Base-by-base conservation (phyloP, 1,140 invertebrate species). In the Apolygus lucorum region DNA sequence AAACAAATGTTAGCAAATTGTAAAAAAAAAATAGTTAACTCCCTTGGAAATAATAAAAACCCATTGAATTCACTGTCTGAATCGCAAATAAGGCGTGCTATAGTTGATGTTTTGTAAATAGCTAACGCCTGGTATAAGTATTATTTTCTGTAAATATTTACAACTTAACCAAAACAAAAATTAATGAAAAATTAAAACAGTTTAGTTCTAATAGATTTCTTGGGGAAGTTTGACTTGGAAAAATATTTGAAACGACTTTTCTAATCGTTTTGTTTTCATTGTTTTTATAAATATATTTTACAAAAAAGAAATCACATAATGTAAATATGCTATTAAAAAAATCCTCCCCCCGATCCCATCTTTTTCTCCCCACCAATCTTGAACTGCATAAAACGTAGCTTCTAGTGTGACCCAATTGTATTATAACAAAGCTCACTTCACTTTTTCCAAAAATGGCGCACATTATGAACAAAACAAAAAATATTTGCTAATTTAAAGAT, bases 71-170 rank as follows among this genome's bases (percentile, higher is more conserved):
- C 34, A 42, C 34, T 42, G 34, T 42, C 34, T 42, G 27, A 24
- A 34, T 70, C 63, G 28, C 63, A 52, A 34, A 28, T 68, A 64
- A 24, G 54, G 54, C 54, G 54, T 59, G 34, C 34, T 59, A 24
- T 59, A 17, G 11, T 59, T 22, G 54, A 11, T 59, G 4, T 70
- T 70, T 28, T 25, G 59, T 67, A 69, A 63, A 72, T 69, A 69
- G 63, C 68, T 34, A 42, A 66, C 62, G 49, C 68, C 27, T 22
- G 63, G 67, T 63, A 68, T 71, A 63, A 64, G 68, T 54, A 52
- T 71, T 68, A 65, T 68, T 68, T 71, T 65, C 63, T 71, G 67
- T 68, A 68, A 62, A 68, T 71, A 71, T 65, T 71, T 71, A 52
- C 63, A 68, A 65, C 66, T 59, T 49, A 14, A 14, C 11, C 22